Evolutionary conservation across 2,888 invertebrate species (phyloP).

Genomic region (Stenodera caucasica): DNA sequence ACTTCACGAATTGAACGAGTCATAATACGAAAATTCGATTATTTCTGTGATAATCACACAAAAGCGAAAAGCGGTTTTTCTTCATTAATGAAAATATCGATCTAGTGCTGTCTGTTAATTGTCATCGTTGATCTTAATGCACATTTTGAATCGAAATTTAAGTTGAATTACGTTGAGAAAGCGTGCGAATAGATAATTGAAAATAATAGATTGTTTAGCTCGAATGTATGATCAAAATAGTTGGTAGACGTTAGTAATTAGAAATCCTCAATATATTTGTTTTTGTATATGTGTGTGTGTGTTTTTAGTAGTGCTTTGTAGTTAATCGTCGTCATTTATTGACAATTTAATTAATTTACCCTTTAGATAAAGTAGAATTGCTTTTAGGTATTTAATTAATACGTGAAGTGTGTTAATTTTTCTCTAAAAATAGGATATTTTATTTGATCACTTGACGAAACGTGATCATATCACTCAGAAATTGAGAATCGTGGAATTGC

Average conservation of each 20-base stretch:
- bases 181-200: slow-evolving; percentile 21
- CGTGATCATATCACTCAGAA: no score
- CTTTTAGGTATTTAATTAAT: slow-evolving; percentile 1
- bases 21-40: no score
- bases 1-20: no score
- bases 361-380: slow-evolving; percentile 6
- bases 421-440: no score
- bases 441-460: no score
- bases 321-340: slow-evolving; percentile 24
- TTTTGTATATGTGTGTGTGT: neutral
- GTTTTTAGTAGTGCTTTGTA: slow-evolving; percentile 24
- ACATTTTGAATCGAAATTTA: neutral
- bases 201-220: slow-evolving; percentile 24
- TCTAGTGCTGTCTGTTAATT: no score
- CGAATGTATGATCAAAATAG: slow-evolving; percentile 21
- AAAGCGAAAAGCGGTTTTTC: no score
- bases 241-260: slow-evolving; percentile 26
- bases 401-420: no score
- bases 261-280: slow-evolving; percentile 9
- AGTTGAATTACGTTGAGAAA: slow-evolving; percentile 12
- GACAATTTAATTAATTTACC: slow-evolving; percentile 25
- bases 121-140: neutral
- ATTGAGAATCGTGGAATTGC: no score
- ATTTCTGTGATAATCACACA: no score
- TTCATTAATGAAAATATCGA: neutral